phyloP scores from a whole-genome alignment of 2,888 invertebrate genomes.

The Ornithoptera alexandrae region DNA sequence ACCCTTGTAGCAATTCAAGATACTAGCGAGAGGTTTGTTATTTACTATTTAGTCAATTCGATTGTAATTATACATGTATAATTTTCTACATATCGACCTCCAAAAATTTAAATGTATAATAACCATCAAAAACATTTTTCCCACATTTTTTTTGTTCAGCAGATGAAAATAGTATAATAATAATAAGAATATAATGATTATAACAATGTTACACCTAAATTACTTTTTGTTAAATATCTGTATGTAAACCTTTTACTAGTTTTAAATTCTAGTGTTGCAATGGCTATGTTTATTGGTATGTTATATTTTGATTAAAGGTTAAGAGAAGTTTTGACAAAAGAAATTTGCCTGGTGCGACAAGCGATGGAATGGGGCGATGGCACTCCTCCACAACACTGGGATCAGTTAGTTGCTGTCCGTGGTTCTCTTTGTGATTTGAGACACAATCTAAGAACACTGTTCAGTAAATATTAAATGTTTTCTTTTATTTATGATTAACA shows the following conservation, averaged over 20 bases:
- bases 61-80: background rate
- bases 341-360: slow-evolving; percentile 70
- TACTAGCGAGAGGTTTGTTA: slow-evolving; percentile 70
- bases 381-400: slow-evolving; percentile 75
- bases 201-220: no score
- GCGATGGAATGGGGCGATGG: slow-evolving; percentile 73
- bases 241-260: no score
- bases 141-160: no score
- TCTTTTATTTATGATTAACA: background rate
- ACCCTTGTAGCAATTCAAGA: slow-evolving; percentile 78
- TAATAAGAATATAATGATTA: no score
- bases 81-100: background rate
- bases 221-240: no score
- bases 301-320: slow-evolving; percentile 46
- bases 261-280: no score
- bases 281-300: background rate
- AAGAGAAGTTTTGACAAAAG: slow-evolving; percentile 62
- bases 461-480: slow-evolving; percentile 50
- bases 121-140: no score
- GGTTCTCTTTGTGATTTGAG: slow-evolving; percentile 67
- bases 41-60: background rate
- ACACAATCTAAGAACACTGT: slow-evolving; percentile 63
- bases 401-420: slow-evolving; percentile 67
- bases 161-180: no score
- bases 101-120: no score